A percentile compares a stretch with the other conserved stretches of the same genome.
phyloP scores from a whole-genome alignment of 2,888 invertebrate genomes.

The Pandemis heparana region DNA sequence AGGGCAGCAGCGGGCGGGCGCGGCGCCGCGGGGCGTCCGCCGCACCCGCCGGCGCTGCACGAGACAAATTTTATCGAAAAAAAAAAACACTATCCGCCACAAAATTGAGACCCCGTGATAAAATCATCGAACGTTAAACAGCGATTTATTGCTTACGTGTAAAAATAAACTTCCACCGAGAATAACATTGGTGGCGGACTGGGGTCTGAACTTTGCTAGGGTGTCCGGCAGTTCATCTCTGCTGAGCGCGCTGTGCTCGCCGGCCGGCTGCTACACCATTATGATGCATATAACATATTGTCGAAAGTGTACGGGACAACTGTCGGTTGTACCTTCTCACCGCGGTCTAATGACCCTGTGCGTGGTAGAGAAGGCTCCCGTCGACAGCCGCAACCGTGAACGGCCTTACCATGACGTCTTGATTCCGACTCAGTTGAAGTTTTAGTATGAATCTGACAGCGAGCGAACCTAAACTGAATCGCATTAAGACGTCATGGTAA shows the following conservation, averaged over 20 bases:
- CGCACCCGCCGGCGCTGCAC: conserved; percentile 22
- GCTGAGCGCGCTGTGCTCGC: background rate
- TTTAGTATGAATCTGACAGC: too few species aligned
- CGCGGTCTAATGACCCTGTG: too few species aligned
- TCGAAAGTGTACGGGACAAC: too few species aligned
- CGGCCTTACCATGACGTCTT: too few species aligned
- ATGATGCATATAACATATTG: too few species aligned
- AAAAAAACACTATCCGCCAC: conserved; percentile 20
- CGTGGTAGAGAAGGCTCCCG: too few species aligned
- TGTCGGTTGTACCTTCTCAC: too few species aligned
- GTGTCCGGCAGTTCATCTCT: background rate
- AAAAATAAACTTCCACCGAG: conserved; percentile 7
- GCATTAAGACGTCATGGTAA: too few species aligned
- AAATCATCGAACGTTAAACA: conserved; percentile 12
- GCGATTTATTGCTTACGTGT: background rate
- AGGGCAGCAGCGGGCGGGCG: conserved; percentile 50
- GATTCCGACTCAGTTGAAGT: too few species aligned
- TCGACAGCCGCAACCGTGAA: too few species aligned
- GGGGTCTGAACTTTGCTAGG: conserved; percentile 12
- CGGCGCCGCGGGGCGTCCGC: conserved; percentile 31
- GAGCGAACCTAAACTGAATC: too few species aligned
- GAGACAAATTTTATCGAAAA: conserved; percentile 15
- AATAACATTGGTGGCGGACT: conserved; percentile 8
- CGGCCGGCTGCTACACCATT: too few species aligned
- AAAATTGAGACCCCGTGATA: background rate